phyloP scores from a whole-genome alignment of 2,888 invertebrate species.

The Volucella inflata region DNA sequence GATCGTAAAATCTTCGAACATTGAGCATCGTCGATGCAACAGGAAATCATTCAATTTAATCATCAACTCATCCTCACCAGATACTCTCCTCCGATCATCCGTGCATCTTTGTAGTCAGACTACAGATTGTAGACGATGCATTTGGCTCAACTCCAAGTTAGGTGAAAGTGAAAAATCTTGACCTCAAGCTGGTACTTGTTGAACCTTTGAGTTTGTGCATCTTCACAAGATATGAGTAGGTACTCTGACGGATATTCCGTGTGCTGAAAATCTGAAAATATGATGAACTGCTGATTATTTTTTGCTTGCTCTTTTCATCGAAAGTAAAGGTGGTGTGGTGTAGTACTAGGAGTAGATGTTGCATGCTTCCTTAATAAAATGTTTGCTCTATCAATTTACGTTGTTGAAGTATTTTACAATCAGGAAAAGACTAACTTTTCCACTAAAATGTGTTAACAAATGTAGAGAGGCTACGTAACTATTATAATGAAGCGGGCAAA shows the following conservation, averaged over 20 bases:
- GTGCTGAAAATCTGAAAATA: constrained; percentile 5
- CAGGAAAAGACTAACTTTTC: neutral
- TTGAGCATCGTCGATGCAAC: constrained; percentile 57
- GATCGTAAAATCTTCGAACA: constrained; percentile 60
- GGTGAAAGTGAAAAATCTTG: constrained; percentile 71
- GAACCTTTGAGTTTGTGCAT: constrained; percentile 44
- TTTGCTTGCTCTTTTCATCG: constrained; percentile 32
- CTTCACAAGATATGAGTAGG: constrained; percentile 37
- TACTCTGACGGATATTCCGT: too few species aligned
- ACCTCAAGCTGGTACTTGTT: constrained; percentile 62
- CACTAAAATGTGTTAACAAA: neutral
- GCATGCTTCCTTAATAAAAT: constrained; percentile 22
- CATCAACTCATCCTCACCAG: constrained; percentile 55
- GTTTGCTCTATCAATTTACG: neutral
- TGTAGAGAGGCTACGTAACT: too few species aligned
- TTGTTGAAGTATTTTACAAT: constrained; percentile 1
- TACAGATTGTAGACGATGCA: neutral
- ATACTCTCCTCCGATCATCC: constrained; percentile 10
- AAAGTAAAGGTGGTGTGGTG: constrained; percentile 43
- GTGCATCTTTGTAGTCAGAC: neutral
- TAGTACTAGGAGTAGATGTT: too few species aligned
- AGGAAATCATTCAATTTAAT: constrained; percentile 71
- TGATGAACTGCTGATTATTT: constrained; percentile 40
- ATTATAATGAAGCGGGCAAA: too few species aligned
- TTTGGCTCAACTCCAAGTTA: too few species aligned